These are phyloP conservation scores for Plectrocnemia conspersa DNA, from an alignment of 1,140 invertebrate genomes.

Conservation along the genomic window DNA sequence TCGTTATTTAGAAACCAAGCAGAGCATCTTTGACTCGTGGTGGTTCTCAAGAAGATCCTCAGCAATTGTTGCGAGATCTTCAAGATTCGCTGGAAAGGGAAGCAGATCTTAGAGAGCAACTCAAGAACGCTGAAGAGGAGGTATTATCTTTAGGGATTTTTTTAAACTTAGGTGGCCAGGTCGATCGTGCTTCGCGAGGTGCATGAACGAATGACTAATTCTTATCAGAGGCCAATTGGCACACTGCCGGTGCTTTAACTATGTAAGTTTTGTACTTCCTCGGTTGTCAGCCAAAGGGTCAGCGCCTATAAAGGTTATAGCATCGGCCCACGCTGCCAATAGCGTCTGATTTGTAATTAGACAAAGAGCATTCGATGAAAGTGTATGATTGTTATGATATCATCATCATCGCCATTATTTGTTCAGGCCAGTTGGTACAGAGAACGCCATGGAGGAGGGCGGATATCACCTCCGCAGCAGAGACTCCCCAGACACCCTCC, in stretches of 20 bases:
- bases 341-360: too few species aligned
- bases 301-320: slow-evolving; percentile 10
- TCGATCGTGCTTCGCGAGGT: neutral
- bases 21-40: slow-evolving; percentile 64
- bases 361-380: too few species aligned
- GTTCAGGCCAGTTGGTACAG: slow-evolving; percentile 51
- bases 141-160: too few species aligned
- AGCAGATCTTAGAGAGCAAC: slow-evolving; percentile 85
- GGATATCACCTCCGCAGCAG: slow-evolving; percentile 40
- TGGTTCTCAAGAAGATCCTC: slow-evolving; percentile 72
- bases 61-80: slow-evolving; percentile 76
- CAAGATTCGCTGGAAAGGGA: slow-evolving; percentile 89
- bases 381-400: too few species aligned
- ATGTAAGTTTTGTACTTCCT: slow-evolving; percentile 23
- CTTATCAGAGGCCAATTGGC: slow-evolving; percentile 18
- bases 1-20: slow-evolving; percentile 55
- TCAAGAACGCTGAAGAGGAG: slow-evolving; percentile 87
- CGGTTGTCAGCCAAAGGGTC: slow-evolving; percentile 30
- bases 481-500: slow-evolving; percentile 22
- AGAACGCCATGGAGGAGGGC: slow-evolving; percentile 43
- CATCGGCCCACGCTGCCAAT: slow-evolving; percentile 2
- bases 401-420: too few species aligned
- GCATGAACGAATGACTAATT: neutral
- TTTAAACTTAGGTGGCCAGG: neutral
- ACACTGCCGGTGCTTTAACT: slow-evolving; percentile 6